Base-by-base conservation (phyloP, 2,113 vertebrate species). In the Theristicus caerulescens region DNA sequence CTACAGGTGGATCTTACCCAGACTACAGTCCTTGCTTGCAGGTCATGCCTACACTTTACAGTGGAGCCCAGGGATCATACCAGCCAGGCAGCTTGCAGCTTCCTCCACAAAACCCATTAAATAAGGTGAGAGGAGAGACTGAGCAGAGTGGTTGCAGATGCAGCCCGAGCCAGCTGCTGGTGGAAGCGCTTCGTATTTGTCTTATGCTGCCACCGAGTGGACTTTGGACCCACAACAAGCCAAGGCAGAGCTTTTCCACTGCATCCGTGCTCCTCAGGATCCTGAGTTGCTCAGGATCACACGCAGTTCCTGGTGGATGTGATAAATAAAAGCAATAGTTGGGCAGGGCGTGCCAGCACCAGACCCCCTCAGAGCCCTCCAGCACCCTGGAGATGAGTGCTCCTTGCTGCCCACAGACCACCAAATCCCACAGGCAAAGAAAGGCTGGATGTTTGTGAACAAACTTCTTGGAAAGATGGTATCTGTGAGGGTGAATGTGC, bases 1-100 rank as follows among this genome's bases (percentile, higher is more conserved):
- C 97, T 42, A 47, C 96, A 9, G 97, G 97, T 52, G 89, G 97
- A 36, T 93, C 96, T 74, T 98, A 98, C 78, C 97, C 98, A 58
- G 98, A 97, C 93, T 98, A 98, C 97, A 98, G 79, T 42, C 96
- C 98, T 87, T 98, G 98, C 98, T 98, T 99, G 97, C 98, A 98
- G 94, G 98, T 98, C 13, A 83, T 98, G 69, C 98, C 98, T 96
- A 95, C 98, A 61, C 98, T 98, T 97, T 98, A 98, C 92, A 96
- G 97, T 51, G 98, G 98, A 95, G 98, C 98, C 79, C 98, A 97
- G 93, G 83, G 86, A 25, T 61, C 91, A 22, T 83, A 96, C 90
- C 97, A 97, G 81, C 88, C 92, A 86, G 91, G 94, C 97, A 95
- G 96, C 96, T 86, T 80, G 47, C 98, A 98, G 87, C 96, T 97